These are phyloP conservation scores for Hypsibius dujardini DNA, from an alignment of 1,140 invertebrate species.

Conservation along the genomic window DNA sequence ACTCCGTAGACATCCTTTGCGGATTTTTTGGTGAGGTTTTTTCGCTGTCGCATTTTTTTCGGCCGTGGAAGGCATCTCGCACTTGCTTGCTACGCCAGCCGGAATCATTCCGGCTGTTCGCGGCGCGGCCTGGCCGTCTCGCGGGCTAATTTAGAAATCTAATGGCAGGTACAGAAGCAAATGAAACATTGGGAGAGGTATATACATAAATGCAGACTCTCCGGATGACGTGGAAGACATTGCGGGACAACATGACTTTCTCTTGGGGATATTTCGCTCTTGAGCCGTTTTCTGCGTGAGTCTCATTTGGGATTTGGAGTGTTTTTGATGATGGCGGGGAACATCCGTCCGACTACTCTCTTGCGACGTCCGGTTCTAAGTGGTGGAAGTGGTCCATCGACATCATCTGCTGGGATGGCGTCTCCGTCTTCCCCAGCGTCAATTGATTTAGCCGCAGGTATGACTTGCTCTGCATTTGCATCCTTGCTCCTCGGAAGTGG, in stretches of 20 bases:
- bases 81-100: too few species aligned
- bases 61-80: too few species aligned
- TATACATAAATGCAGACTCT: conserved; percentile 17
- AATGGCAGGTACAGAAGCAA: too few species aligned
- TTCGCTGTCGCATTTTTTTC: too few species aligned
- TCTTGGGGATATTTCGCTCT: neutral
- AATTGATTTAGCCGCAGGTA: conserved; percentile 24
- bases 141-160: too few species aligned
- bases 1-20: too few species aligned
- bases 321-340: neutral
- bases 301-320: neutral
- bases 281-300: neutral
- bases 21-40: too few species aligned
- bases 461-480: neutral
- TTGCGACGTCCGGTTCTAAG: conserved; percentile 5
- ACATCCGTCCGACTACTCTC: neutral
- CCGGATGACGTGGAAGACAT: neutral
- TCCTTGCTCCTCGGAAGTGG: neutral
- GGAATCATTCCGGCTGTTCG: too few species aligned
- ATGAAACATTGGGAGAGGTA: neutral
- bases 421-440: conserved; percentile 30
- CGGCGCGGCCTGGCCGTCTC: too few species aligned
- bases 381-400: neutral
- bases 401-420: conserved; percentile 28
- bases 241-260: neutral